phyloP scores from a whole-genome alignment of 2,797 vertebrate genomes.

The Pseudocheirus occidentalis region DNA sequence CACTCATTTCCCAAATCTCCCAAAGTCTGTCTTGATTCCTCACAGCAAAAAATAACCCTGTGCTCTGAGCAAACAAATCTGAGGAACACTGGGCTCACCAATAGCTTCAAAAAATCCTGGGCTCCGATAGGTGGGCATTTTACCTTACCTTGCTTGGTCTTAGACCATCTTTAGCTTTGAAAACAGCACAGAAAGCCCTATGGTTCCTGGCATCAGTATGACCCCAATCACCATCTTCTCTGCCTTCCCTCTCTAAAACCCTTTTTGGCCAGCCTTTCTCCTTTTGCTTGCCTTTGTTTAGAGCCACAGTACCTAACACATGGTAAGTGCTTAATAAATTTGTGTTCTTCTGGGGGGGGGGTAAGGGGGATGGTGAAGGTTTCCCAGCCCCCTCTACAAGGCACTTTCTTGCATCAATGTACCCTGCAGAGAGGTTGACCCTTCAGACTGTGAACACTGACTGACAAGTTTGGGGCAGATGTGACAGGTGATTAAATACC shows the following conservation, averaged over 20 bases:
- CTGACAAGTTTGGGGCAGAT: slow-evolving; percentile 25
- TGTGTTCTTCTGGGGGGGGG: not conserved
- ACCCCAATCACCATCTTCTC: not conserved
- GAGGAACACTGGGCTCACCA: not conserved
- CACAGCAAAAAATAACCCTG: not conserved
- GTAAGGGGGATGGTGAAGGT: not conserved
- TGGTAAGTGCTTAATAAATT: not conserved
- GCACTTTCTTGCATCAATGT: not conserved
- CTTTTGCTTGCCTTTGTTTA: not conserved
- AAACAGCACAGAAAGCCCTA: not conserved
- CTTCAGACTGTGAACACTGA: not conserved
- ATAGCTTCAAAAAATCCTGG: not conserved
- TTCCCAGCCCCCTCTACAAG: not conserved
- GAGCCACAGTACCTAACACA: not conserved
- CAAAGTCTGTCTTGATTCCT: not conserved
- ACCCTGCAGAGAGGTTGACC: not conserved
- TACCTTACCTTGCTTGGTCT: not conserved
- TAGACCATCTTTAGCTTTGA: not conserved
- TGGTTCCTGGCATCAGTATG: not conserved
- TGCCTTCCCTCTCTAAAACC: not conserved
- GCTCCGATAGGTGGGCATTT: not conserved
- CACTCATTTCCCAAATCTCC: not conserved
- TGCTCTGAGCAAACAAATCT: not conserved
- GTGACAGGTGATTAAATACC: slow-evolving; percentile 29
- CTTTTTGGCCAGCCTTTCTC: not conserved